These are phyloP conservation scores for Pterocles burchelli DNA, from an alignment of 2,113 vertebrate genomes.

Conservation along the genomic window DNA sequence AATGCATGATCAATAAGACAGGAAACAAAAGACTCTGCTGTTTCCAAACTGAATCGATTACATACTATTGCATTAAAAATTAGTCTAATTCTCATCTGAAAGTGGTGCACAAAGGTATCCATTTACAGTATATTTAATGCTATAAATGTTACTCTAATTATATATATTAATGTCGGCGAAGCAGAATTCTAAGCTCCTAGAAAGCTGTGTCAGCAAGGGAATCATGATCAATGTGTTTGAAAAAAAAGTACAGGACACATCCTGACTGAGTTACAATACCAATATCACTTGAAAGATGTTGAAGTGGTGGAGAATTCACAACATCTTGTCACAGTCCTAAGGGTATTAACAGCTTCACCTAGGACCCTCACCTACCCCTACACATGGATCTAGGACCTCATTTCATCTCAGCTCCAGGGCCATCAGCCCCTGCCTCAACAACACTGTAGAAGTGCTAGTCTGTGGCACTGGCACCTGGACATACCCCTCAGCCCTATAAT, in stretches of 20 bases:
- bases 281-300: not conserved
- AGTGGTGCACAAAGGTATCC: not conserved
- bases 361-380: not conserved
- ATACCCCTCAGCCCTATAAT: fast-evolving
- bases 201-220: not conserved
- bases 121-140: not conserved
- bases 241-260: not conserved
- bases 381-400: not conserved
- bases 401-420: not conserved
- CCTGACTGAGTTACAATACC: not conserved
- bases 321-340: not conserved
- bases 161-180: not conserved
- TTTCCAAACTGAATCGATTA: not conserved
- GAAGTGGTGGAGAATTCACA: not conserved
- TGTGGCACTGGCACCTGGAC: not conserved
- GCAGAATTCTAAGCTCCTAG: not conserved
- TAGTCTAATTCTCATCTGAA: not conserved
- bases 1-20: not conserved
- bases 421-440: too few species aligned
- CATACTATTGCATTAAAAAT: not conserved
- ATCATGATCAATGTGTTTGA: not conserved
- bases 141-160: not conserved
- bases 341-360: not conserved
- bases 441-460: not conserved
- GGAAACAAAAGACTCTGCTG: not conserved